These are phyloP conservation scores for Epinephelus cyanopodus DNA, from an alignment of 2,113 vertebrate genomes.

Conservation along the genomic window DNA sequence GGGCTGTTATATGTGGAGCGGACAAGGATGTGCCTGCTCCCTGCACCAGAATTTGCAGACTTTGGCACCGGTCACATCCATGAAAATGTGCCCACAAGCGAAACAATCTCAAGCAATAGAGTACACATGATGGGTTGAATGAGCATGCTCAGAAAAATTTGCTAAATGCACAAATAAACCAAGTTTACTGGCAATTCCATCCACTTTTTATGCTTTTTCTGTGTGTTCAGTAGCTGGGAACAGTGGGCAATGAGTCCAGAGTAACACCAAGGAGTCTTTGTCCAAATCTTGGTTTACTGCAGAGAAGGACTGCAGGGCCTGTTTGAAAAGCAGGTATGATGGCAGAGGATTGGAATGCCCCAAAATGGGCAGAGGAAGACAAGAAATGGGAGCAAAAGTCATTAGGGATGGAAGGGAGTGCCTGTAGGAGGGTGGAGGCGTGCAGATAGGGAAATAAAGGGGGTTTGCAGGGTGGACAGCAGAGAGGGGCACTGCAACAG, in stretches of 20 bases:
- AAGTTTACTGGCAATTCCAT: conserved; percentile 34
- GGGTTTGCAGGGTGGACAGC: neutral
- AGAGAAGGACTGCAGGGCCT: conserved; percentile 50
- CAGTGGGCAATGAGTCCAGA: conserved; percentile 35
- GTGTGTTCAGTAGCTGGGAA: conserved; percentile 44
- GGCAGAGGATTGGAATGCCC: conserved; percentile 82
- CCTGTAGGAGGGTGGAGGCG: conserved; percentile 8
- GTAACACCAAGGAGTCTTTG: conserved; percentile 73
- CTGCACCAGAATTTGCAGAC: conserved; percentile 29
- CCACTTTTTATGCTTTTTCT: neutral
- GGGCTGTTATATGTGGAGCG: conserved; percentile 33
- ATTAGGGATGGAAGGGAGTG: conserved; percentile 46
- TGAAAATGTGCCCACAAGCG: conserved; percentile 5
- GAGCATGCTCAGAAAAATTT: neutral
- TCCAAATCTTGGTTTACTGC: conserved; percentile 64
- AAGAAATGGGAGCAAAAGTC: conserved; percentile 45
- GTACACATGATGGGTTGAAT: neutral
- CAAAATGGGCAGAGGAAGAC: conserved; percentile 58
- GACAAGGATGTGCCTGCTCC: conserved; percentile 29
- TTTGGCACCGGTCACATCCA: conserved; percentile 6
- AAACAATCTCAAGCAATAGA: conserved; percentile 7
- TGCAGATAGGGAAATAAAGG: conserved; percentile 23
- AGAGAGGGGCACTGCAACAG: conserved; percentile 22
- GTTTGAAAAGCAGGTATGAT: conserved; percentile 81
- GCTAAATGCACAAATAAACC: conserved; percentile 15